These are phyloP conservation scores for Nilaparvata lugens DNA, from an alignment of 1,140 invertebrate genomes.

Conservation along the genomic window DNA sequence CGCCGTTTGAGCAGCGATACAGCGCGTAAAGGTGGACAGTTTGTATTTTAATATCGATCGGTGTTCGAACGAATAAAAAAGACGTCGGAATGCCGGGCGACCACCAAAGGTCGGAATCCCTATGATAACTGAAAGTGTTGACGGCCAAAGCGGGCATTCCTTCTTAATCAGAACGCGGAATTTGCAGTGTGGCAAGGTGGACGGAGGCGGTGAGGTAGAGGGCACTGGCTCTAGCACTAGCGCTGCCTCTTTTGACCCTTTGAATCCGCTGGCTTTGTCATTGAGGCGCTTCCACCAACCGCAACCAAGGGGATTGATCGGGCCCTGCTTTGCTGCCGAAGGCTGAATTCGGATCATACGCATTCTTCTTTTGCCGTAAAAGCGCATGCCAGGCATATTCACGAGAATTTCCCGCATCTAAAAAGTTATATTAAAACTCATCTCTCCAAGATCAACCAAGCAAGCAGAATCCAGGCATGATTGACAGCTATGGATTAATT, in stretches of 20 bases:
- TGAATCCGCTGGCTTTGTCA: not conserved
- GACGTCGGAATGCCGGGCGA: no score
- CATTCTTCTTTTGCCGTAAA: conserved; percentile 4
- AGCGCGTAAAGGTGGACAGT: no score
- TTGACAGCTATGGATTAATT: no score
- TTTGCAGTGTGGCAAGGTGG: not conserved
- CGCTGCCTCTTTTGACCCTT: conserved; percentile 1
- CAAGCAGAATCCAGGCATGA: no score
- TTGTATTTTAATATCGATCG: no score
- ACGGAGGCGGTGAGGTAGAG: not conserved
- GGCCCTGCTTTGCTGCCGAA: not conserved
- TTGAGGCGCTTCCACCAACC: not conserved
- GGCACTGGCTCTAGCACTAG: not conserved
- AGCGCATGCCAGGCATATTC: conserved; percentile 2
- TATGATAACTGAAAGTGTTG: conserved; percentile 6
- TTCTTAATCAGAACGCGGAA: not conserved
- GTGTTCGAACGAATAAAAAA: no score
- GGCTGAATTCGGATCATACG: not conserved
- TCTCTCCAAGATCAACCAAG: no score
- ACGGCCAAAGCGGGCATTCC: not conserved
- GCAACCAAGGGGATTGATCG: not conserved
- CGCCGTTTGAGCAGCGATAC: no score
- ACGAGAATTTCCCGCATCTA: not conserved
- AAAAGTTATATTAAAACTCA: conserved; percentile 4
- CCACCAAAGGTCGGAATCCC: not conserved